A percentile compares a stretch with the other conserved stretches of the same genome.
Conservation (phyloP, 1,140 invertebrate species). For the Condylostylus longicornis region DNA sequence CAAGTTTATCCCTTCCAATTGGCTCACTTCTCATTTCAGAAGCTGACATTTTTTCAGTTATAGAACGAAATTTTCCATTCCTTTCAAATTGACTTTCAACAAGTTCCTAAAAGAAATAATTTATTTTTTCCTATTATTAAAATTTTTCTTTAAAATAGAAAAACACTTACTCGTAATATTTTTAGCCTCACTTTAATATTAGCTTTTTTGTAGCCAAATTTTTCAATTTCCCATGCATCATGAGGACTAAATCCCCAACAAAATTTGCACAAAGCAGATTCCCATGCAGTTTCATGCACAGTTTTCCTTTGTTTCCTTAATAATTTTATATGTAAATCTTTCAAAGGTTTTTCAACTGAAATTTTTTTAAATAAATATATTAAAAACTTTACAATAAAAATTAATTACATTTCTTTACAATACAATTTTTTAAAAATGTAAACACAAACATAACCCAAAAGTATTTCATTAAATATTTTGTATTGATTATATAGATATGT, state of each 20-base stretch:
- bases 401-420: slow-evolving; percentile 32
- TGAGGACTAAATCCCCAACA: slow-evolving; percentile 70
- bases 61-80: slow-evolving; percentile 84
- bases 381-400: slow-evolving; percentile 30
- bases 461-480: background rate
- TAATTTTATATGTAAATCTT: slow-evolving; percentile 78
- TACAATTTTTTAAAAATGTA: slow-evolving; percentile 15
- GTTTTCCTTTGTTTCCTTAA: slow-evolving; percentile 73
- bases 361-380: slow-evolving; percentile 26
- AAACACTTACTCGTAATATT: slow-evolving; percentile 55
- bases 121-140: slow-evolving; percentile 3
- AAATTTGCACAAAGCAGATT: slow-evolving; percentile 76
- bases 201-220: slow-evolving; percentile 89
- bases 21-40: slow-evolving; percentile 69
- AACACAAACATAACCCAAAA: slow-evolving; percentile 6
- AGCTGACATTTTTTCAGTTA: slow-evolving; percentile 69
- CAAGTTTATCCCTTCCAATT: slow-evolving; percentile 76
- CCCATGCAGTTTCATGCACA: slow-evolving; percentile 78
- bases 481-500: background rate
- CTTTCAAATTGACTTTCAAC: slow-evolving; percentile 89
- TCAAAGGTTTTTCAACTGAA: slow-evolving; percentile 62
- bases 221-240: slow-evolving; percentile 92
- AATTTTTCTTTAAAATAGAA: background rate
- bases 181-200: slow-evolving; percentile 73
- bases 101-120: slow-evolving; percentile 50